A percentile compares a stretch with the other conserved stretches of the same genome.
Evolutionary conservation across 2,797 vertebrate species (phyloP).

Genomic region (Chloroceryle amazona): DNA sequence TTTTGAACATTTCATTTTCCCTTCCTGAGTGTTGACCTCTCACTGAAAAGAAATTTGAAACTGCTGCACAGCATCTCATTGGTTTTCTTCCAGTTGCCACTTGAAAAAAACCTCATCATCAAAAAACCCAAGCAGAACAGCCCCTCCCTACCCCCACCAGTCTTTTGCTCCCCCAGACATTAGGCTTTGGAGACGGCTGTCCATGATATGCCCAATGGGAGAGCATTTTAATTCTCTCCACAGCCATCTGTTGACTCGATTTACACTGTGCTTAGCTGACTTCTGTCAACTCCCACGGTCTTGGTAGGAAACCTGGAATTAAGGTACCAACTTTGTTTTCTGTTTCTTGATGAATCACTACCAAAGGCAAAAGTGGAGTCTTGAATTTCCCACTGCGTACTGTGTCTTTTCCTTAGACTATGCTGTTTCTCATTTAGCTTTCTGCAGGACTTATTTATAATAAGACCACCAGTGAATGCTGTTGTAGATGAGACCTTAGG

Average conservation of each 20-base stretch:
- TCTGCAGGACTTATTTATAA: not conserved
- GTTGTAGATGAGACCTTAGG: not conserved
- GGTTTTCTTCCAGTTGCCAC: not conserved
- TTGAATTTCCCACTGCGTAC: not conserved
- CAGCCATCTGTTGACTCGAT: not conserved
- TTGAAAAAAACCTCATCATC: not conserved
- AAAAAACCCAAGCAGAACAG: not conserved
- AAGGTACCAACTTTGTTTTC: not conserved
- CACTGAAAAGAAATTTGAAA: not conserved
- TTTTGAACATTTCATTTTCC: not conserved
- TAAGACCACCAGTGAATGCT: no score
- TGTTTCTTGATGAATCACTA: not conserved
- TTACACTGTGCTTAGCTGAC: not conserved
- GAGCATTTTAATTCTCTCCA: not conserved
- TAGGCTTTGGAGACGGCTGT: not conserved
- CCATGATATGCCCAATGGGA: not conserved
- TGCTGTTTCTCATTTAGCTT: not conserved
- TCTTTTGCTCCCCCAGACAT: not conserved
- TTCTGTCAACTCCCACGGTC: not conserved
- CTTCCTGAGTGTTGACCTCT: not conserved
- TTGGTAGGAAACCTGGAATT: not conserved
- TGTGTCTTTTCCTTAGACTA: not conserved
- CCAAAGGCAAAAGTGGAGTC: not conserved
- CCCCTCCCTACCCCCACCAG: fast-evolving
- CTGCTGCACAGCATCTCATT: not conserved